These are phyloP conservation scores for Centropus unirufus DNA, from an alignment of 2,113 vertebrate species.

Conservation along the genomic window DNA sequence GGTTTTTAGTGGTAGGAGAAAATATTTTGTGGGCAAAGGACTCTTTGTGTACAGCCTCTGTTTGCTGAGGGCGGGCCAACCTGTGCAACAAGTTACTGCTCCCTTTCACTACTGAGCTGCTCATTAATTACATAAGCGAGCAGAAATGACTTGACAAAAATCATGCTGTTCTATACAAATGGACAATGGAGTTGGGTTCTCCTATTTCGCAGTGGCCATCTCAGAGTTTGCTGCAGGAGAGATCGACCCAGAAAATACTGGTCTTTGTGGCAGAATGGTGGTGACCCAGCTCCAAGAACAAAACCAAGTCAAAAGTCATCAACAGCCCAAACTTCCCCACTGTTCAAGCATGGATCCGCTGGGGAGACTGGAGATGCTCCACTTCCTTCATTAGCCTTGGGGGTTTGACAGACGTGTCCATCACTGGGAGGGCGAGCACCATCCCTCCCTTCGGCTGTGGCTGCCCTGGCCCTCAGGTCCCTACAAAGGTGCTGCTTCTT, in stretches of 20 bases:
- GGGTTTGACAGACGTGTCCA: neutral
- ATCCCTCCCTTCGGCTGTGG: neutral
- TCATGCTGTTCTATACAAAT: neutral
- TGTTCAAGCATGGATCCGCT: rapidly evolving
- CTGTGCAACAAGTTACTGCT: neutral
- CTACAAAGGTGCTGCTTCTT: rapidly evolving
- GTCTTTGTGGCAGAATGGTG: neutral
- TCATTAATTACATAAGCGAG: neutral
- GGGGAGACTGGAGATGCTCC: neutral
- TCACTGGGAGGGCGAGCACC: neutral
- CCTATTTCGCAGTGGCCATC: neutral
- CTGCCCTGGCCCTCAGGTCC: neutral
- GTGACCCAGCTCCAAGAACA: neutral
- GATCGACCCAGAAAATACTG: neutral
- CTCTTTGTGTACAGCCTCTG: neutral
- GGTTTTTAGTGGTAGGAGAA: neutral
- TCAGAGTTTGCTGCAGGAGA: neutral
- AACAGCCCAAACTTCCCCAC: neutral
- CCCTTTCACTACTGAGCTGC: neutral
- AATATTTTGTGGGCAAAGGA: neutral
- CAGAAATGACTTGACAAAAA: neutral
- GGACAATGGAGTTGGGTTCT: neutral
- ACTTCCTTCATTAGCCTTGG: rapidly evolving
- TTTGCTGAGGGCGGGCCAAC: neutral
- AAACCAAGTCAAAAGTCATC: neutral